A percentile compares a stretch with the other conserved stretches of the same genome.
phyloP scores from a whole-genome alignment of 2,888 invertebrate genomes.

The Antitype chi region DNA sequence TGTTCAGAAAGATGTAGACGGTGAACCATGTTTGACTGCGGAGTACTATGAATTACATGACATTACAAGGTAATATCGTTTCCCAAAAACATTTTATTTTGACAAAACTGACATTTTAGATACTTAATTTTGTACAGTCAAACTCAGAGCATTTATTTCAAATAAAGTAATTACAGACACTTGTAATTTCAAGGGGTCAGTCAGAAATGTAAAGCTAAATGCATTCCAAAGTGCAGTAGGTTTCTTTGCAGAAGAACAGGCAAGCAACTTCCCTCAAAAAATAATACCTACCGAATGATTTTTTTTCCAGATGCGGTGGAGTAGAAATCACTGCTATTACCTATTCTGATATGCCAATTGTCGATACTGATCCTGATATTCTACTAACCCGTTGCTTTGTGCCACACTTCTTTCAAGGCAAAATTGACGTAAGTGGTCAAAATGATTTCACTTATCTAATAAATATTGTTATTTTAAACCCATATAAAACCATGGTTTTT shows the following conservation, averaged over 20 bases:
- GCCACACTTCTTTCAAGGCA: constrained; percentile 37
- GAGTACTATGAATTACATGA: constrained; percentile 32
- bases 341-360: constrained; percentile 22
- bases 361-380: constrained; percentile 42
- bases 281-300: neutral
- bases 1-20: constrained; percentile 9
- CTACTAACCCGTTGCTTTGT: constrained; percentile 38
- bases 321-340: constrained; percentile 18
- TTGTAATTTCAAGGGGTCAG: neutral
- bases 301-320: constrained; percentile 49
- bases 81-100: neutral
- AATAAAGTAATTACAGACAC: neutral
- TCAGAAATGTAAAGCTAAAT: neutral
- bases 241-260: neutral
- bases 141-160: neutral
- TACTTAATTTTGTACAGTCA: neutral
- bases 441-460: neutral
- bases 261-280: neutral
- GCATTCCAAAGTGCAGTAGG: neutral
- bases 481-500: neutral
- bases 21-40: constrained; percentile 27
- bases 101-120: neutral
- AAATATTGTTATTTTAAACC: neutral
- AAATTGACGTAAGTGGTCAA: constrained; percentile 37
- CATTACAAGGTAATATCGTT: constrained; percentile 20